Evolutionary conservation across 1,140 invertebrate genomes (phyloP), one percentile per base, ranked within the genome.

Genomic region (Venustaconcha ellipsiformis): DNA sequence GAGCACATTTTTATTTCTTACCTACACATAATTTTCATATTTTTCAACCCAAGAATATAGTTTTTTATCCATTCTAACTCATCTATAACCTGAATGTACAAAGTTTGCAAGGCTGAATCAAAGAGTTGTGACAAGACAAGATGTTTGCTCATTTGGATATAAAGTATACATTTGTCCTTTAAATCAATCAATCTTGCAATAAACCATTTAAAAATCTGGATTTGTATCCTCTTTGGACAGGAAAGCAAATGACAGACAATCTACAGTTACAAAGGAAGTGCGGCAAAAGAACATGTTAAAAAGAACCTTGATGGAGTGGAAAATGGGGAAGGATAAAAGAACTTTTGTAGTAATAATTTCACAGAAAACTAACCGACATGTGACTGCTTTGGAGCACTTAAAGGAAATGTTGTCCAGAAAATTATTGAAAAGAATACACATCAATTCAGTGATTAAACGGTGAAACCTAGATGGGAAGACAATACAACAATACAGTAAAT

Each of bases 1-100:
- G 20, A 58, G 58, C 57, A 69, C 67, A 69, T 57, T 57, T 57
- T 30, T 69, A 30, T 30, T 30, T 69, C 30, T 15, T 69, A 57
- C 26, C 23, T 18, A 4, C 67, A 60, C 20, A 60, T 60, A 18
- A 2, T 60, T 20, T 20, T 30, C 26, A 30, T 30, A 30, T 30
- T 30, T 2, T 30, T 30, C 26, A 30, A 30, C 26, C 26, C 26
- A 30, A 30, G 26, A 4, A 4, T 30, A 30, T 30, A 30, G 26
- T 1, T 17, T 20, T 20, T 60, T 18, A 5, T 18, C 20, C 17
- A 18, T 17, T 60, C 17, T 20, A 60, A 60, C 17, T 18, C 2
- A 60, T 0, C 3, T 60, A 60, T 60, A 18, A 3, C 20, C 59
- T 60, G 2, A 60, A 60, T 60, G 59, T 3, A 60, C 59, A 17